These are phyloP conservation scores for Phenganax marumi DNA, from an alignment of 92 coral and sea anemone genomes.

Conservation along the genomic window DNA sequence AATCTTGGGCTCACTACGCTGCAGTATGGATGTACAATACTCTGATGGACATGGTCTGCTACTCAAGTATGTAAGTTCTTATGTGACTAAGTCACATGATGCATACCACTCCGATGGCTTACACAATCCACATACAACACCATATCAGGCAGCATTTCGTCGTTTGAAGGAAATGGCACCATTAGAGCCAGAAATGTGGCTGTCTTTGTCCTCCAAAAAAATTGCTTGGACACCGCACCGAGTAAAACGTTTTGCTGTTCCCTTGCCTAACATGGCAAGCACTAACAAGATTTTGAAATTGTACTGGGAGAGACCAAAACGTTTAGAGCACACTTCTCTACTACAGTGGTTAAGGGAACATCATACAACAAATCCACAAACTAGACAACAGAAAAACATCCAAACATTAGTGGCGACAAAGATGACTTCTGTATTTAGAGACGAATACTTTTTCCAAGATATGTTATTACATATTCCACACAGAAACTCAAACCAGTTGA, in stretches of 20 bases:
- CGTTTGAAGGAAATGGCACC: too few relatives aligned
- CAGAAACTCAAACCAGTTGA: not conserved
- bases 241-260: not conserved
- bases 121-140: not conserved
- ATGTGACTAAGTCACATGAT: conserved; percentile 56
- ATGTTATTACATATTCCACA: too few relatives aligned
- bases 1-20: too few relatives aligned
- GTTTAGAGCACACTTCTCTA: not conserved
- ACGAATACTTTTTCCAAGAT: too few relatives aligned
- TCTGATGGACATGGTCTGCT: conserved; percentile 50
- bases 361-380: not conserved
- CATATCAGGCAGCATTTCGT: not conserved
- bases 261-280: not conserved
- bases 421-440: not conserved
- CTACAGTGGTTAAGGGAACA: conserved; percentile 23
- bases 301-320: conserved; percentile 4
- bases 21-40: too few relatives aligned
- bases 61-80: conserved; percentile 49
- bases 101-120: conserved; percentile 12
- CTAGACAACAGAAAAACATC: not conserved
- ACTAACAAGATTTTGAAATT: not conserved
- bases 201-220: too few relatives aligned
- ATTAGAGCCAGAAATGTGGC: too few relatives aligned
- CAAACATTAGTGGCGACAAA: conserved; percentile 25
- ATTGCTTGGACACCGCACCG: too few relatives aligned